Base-by-base conservation (phyloP, 2,113 vertebrate species). In the Cinclus mexicanus region DNA sequence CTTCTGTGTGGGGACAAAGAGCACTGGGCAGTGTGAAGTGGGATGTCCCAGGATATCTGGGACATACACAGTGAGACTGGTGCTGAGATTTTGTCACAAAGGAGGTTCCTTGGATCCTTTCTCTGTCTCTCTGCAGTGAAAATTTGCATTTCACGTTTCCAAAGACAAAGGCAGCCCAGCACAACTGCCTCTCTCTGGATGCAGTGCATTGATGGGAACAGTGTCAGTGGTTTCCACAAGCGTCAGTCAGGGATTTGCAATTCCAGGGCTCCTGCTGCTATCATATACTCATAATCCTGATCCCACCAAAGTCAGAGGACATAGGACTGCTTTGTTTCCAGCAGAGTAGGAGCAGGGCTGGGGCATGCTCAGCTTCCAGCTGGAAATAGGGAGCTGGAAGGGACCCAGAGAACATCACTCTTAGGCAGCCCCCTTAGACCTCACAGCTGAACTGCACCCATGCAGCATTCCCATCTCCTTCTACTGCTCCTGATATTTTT, bases 271-370 rank as follows among this genome's bases (percentile, higher is more conserved):
- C 35, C 64, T 12, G n/a, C 23, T 69, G 78, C 60, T 53, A 8
- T 19, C 53, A 12, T 29, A 10, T 12, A 3, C 26, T 33, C 50
- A 26, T 31, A 59, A 67, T 10, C 44, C 52, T 31, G 39, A 33
- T 17, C 33, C 77, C 14, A 3, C 47, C 12, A 26, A 37, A 42
- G 10, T 3, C 21, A 28, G 5, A 2, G 47, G 28, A 7, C 12
- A 2, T 5, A 35, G 77, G 42, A 21, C 26, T 35, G 24, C 5
- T 13, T n/a, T 15, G 50, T 47, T 57, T 22, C 37, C 71, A 79
- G 44, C 4, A 1, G 24, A n/a, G 12, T 5, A 14, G 57, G 28
- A 31, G 39, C 0, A 0, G 44, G 33, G 2, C 0, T 63, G 39
- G 44, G 35, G 4, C 17, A 25, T 9, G 6, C 28, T 29, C 29